Evolutionary conservation across 2,113 vertebrate genomes (phyloP).

Genomic region (Pica pica): DNA sequence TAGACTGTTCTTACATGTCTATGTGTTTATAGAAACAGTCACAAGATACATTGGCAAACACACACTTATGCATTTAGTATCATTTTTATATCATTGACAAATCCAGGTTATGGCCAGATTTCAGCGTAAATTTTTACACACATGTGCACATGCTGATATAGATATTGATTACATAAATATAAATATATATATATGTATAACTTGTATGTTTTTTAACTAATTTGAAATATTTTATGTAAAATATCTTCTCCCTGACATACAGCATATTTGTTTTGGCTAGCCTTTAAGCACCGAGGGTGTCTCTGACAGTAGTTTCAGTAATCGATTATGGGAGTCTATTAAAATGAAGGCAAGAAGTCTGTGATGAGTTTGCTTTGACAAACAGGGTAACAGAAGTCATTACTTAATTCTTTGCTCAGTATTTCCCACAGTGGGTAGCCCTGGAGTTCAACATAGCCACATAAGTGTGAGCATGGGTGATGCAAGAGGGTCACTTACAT

Average conservation of each 20-base stretch:
- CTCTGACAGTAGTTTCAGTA: not conserved
- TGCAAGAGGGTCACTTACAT: not conserved
- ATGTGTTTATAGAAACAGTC: not conserved
- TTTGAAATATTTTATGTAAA: slow-evolving; percentile 9
- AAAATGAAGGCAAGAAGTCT: not conserved
- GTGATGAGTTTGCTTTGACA: not conserved
- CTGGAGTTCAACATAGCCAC: not conserved
- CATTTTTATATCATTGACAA: not conserved
- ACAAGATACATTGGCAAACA: not conserved
- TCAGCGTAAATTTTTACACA: not conserved
- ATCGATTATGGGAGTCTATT: not conserved
- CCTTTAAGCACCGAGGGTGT: not conserved
- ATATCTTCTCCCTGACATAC: not conserved
- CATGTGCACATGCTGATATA: not conserved
- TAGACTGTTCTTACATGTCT: not conserved
- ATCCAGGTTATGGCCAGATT: not conserved
- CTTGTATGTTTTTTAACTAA: not conserved
- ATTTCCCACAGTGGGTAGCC: not conserved
- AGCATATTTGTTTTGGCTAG: not conserved
- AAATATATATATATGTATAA: not conserved
- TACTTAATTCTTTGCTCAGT: not conserved
- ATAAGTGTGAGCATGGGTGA: accelerated
- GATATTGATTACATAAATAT: too few relatives aligned
- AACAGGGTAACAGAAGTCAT: not conserved
- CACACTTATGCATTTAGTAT: not conserved